Evolutionary conservation across 2,888 invertebrate species (phyloP).

Genomic region (Hyposoter dolosus): DNA sequence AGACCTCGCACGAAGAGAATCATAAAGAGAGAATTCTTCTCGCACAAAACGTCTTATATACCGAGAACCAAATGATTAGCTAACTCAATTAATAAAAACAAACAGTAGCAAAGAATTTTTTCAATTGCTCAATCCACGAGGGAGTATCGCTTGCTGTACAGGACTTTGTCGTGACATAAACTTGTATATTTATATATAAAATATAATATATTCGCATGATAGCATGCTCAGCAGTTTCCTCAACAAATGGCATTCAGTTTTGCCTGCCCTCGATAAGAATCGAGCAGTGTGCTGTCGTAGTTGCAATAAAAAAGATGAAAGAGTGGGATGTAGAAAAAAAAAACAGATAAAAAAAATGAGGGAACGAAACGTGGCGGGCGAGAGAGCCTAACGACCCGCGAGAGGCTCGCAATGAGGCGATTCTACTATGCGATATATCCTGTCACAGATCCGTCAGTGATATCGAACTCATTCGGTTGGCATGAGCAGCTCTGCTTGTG

Average conservation of each 20-base stretch:
- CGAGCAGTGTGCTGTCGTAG: conserved; percentile 75
- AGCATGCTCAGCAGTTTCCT: conserved; percentile 63
- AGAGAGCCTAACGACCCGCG: conserved; percentile 81
- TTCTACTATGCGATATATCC: conserved; percentile 81
- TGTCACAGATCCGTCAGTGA: conserved; percentile 82
- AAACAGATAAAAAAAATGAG: conserved; percentile 47
- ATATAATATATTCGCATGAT: conserved; percentile 48
- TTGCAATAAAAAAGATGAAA: conserved; percentile 73
- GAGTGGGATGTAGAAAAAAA: conserved; percentile 36
- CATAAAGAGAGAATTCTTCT: conserved; percentile 20
- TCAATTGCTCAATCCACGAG: neutral
- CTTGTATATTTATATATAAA: neutral
- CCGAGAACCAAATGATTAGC: neutral
- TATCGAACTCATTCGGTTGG: conserved; percentile 74
- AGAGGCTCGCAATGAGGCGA: conserved; percentile 74
- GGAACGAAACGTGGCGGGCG: conserved; percentile 54
- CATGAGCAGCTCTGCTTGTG: conserved; percentile 58
- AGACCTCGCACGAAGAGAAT: conserved; percentile 3
- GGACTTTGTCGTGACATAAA: neutral
- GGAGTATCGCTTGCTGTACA: neutral
- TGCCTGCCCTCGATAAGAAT: conserved; percentile 78
- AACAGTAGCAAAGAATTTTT: neutral
- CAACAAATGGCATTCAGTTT: conserved; percentile 81
- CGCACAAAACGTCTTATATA: neutral
- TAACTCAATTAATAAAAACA: neutral